Evolutionary conservation across 2,797 vertebrate genomes (phyloP).

Genomic region (Lagocephalus sceleratus): DNA sequence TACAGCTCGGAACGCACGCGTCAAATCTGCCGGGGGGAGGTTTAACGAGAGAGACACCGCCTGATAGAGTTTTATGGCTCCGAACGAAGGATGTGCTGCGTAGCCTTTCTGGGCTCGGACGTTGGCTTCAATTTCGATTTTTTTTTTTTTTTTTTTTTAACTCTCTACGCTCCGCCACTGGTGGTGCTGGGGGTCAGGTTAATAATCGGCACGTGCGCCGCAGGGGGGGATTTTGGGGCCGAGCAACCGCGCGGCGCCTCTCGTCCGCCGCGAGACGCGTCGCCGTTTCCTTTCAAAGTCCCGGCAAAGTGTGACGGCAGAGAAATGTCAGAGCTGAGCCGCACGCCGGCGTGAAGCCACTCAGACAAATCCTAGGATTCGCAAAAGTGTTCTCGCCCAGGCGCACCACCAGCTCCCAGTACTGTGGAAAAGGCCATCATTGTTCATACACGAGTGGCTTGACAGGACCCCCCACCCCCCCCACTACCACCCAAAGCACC

Average conservation of each 20-base stretch:
- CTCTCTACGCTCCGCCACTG: background rate
- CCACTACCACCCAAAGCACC: constrained; percentile 2
- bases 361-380: constrained; percentile 27
- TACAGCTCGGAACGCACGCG: constrained; percentile 32
- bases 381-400: constrained; percentile 31
- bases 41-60: constrained; percentile 39
- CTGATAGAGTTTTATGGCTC: constrained; percentile 22
- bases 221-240: constrained; percentile 16
- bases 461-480: constrained; percentile 16
- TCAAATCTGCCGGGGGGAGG: constrained; percentile 31
- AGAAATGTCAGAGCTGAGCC: constrained; percentile 36
- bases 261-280: constrained; percentile 22
- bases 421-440: constrained; percentile 32
- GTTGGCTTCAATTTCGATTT: constrained; percentile 1
- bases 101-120: constrained; percentile 2
- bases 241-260: no score
- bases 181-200: background rate
- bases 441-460: constrained; percentile 36
- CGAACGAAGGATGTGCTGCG: constrained; percentile 2
- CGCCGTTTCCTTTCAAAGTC: constrained; percentile 38
- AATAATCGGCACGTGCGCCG: constrained; percentile 3
- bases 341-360: constrained; percentile 22
- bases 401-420: constrained; percentile 43
- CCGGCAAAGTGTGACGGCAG: constrained; percentile 44
- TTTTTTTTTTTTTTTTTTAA: no score